Base-by-base conservation (phyloP, 1,140 invertebrate genomes). In the Chrysoperla carnea region DNA sequence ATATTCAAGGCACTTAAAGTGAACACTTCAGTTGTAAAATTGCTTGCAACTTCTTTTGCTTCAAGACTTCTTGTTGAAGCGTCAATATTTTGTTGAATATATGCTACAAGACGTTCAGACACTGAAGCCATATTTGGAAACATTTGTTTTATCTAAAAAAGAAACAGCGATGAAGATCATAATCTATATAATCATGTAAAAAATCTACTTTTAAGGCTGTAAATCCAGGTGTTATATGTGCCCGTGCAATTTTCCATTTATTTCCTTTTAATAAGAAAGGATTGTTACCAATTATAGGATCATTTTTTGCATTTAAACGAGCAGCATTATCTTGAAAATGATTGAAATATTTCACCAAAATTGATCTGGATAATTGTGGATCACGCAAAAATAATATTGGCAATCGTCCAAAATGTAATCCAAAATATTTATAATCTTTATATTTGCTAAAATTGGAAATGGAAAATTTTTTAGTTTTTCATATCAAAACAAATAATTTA, bases 361-460 rank as follows among this genome's bases (percentile, higher is more conserved):
- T 65, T 9, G 50, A 44, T 44, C 70, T 70, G 0, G 68, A 59
- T 3, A 76, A 43, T 7, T 70, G 65, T 3, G 69, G 66, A 52
- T 76, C 71, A 4, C 64, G 52, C 0, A 75, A 48, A 1, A 75
- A 51, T 6, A 74, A 51, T 17, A 59, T 57, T 0, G 73, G 73
- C 6, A 48, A 44, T 15, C 53, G 44, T 9, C 58, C 57, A 27
- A 61, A 50, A 47, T 63, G 68, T 5, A 58, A 44, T 8, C 66
- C 66, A 15, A 66, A 54, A 39, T 48, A 49, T 15, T 48, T 39
- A 40, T 36, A 4, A 44, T 45, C 37, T n/a, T 42, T 14, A 28
- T 43, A 5, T 47, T 42, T 29, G 45, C 39, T 14, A 47, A 49
- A 23, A 23, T 23, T 23, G 5, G 5, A 23, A 23, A 23, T n/a